A percentile compares a stretch with the other conserved stretches of the same genome.
These are phyloP conservation scores for Holocentrus rufus DNA, from an alignment of 2,797 vertebrate genomes.

Conservation along the genomic window DNA sequence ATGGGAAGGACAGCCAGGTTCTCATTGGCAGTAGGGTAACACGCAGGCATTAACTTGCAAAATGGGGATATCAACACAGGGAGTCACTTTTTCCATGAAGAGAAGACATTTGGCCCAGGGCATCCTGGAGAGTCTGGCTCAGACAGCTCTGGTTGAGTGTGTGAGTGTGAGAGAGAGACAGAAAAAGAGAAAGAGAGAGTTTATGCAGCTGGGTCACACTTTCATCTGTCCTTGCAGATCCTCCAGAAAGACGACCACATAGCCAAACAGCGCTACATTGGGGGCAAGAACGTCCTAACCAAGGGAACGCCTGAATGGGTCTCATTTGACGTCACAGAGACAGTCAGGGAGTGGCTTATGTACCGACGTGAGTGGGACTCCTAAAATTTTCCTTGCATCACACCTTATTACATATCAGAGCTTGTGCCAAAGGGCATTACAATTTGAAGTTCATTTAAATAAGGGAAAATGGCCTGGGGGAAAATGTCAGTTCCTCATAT, in stretches of 20 bases:
- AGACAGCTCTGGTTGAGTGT: slow-evolving; percentile 75
- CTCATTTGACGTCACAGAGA: slow-evolving; percentile 96
- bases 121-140: slow-evolving; percentile 82
- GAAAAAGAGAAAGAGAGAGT: slow-evolving; percentile 52
- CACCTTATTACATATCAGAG: slow-evolving; percentile 41
- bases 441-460: slow-evolving; percentile 31
- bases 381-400: slow-evolving; percentile 34
- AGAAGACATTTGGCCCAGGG: slow-evolving; percentile 83
- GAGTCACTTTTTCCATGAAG: slow-evolving; percentile 86
- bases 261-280: slow-evolving; percentile 95
- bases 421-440: slow-evolving; percentile 26
- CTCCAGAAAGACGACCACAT: slow-evolving; percentile 93
- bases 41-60: slow-evolving; percentile 81
- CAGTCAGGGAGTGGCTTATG: slow-evolving; percentile 95
- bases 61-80: slow-evolving; percentile 81
- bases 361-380: slow-evolving; percentile 87
- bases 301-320: slow-evolving; percentile 93
- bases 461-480: slow-evolving; percentile 34
- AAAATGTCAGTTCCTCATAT: slow-evolving; percentile 45
- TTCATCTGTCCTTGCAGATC: slow-evolving; percentile 84
- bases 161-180: slow-evolving; percentile 1
- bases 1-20: slow-evolving; percentile 75
- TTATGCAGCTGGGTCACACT: slow-evolving; percentile 79
- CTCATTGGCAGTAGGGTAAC: slow-evolving; percentile 77
- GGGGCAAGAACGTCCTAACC: slow-evolving; percentile 93